Evolutionary conservation across 2,113 vertebrate genomes (phyloP).

Genomic region (Tyto alba): DNA sequence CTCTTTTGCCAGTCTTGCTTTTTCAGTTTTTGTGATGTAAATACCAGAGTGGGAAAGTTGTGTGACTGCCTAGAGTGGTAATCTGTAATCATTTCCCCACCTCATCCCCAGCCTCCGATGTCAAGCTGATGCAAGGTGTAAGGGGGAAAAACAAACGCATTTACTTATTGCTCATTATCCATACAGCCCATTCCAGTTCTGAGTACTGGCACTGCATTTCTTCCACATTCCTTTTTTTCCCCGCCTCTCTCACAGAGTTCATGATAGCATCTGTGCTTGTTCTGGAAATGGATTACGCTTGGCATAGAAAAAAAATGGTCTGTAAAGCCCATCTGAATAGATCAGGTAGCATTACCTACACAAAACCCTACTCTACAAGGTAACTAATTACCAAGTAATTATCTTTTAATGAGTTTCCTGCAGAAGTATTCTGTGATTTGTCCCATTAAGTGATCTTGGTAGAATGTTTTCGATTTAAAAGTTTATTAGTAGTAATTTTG

Average conservation of each 20-base stretch:
- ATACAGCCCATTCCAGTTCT: neutral
- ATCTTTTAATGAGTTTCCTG: neutral
- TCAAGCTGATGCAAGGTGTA: neutral
- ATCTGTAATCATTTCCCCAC: neutral
- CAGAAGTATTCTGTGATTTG: neutral
- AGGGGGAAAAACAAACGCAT: neutral
- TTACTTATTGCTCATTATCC: neutral
- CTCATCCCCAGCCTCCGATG: neutral
- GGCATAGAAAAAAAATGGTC: neutral
- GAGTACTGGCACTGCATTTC: neutral
- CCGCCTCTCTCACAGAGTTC: neutral
- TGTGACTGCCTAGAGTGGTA: neutral
- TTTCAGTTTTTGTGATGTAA: neutral
- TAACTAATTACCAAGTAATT: fast-evolving
- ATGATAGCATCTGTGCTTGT: neutral
- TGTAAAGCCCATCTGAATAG: neutral
- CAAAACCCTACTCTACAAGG: neutral
- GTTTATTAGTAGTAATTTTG: neutral
- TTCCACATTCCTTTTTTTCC: neutral
- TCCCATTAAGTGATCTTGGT: neutral
- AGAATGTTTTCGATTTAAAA: neutral
- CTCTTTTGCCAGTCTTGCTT: neutral
- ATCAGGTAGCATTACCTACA: neutral
- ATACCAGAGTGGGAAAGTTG: neutral
- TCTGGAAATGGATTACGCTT: neutral